Evolutionary conservation across 2,113 vertebrate species (phyloP).

Genomic region (Crocuta crocuta): DNA sequence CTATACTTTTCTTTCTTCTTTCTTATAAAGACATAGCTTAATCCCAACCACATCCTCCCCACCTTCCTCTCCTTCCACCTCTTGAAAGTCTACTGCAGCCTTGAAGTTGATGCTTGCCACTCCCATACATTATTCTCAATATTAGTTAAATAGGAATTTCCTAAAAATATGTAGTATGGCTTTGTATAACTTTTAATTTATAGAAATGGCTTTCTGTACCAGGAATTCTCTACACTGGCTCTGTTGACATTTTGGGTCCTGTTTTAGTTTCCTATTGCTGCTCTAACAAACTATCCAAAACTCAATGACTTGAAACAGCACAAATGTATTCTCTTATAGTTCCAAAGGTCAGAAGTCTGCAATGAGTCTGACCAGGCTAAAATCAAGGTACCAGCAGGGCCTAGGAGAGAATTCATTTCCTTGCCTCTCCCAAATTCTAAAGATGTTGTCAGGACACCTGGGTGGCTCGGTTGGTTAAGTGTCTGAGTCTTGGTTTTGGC

Average conservation of each 20-base stretch:
- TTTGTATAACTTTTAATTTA: not conserved
- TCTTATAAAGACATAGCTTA: not conserved
- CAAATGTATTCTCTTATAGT: not conserved
- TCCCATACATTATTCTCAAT: not conserved
- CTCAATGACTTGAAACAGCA: not conserved
- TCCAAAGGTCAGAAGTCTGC: not conserved
- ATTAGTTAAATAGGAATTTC: not conserved
- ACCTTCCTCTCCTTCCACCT: not conserved
- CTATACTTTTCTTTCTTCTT: not conserved
- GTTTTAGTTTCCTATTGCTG: not conserved
- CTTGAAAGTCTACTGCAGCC: not conserved
- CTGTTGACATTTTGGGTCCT: not conserved
- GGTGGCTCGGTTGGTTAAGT: too few relatives aligned
- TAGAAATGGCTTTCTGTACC: not conserved
- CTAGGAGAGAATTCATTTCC: not conserved
- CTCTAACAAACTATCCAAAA: not conserved
- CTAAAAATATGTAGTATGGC: not conserved
- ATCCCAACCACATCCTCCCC: not conserved
- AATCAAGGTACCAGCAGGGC: not conserved
- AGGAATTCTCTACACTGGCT: constrained; percentile 12
- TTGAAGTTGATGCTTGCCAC: not conserved
- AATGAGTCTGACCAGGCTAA: not conserved
- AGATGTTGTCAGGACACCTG: not conserved
- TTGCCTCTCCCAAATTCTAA: not conserved
- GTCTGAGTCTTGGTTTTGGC: too few relatives aligned